Percentiles rank a stretch among this genome's conserved stretches.
Conservation (phyloP, 2,888 invertebrate species). For the Xiphydria camelus region DNA sequence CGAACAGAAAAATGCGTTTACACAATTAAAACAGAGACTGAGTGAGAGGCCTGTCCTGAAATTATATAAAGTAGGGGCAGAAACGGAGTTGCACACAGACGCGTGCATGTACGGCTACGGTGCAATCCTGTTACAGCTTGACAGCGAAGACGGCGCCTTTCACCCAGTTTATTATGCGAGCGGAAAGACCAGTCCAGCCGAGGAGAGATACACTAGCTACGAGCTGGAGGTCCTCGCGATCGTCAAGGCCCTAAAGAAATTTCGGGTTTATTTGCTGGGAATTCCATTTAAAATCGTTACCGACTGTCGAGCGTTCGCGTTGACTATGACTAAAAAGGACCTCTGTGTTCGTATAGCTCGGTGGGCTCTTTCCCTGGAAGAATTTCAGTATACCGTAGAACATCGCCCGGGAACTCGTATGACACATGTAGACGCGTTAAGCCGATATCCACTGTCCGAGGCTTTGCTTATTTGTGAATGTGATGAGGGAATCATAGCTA, state of each 20-base stretch:
- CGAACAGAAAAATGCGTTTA: slow-evolving; percentile 23
- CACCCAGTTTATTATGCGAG: too few relatives aligned
- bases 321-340: slow-evolving; percentile 29
- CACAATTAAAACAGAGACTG: slow-evolving; percentile 13
- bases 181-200: too few relatives aligned
- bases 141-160: slow-evolving; percentile 17
- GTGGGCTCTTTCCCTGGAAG: too few relatives aligned
- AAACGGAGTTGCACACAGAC: slow-evolving; percentile 23
- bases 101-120: slow-evolving; percentile 24
- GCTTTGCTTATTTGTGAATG: slow-evolving; percentile 9
- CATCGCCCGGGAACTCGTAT: slow-evolving; percentile 28
- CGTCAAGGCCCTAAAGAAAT: slow-evolving; percentile 23
- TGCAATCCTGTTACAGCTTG: slow-evolving; percentile 26
- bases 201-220: too few relatives aligned
- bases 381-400: too few relatives aligned
- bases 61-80: slow-evolving; percentile 17
- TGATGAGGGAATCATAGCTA: slow-evolving; percentile 14
- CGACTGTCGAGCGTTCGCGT: slow-evolving; percentile 28
- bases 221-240: slow-evolving; percentile 30
- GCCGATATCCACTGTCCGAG: slow-evolving; percentile 23
- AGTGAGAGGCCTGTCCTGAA: slow-evolving; percentile 15
- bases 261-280: too few relatives aligned
- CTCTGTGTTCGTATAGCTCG: slow-evolving; percentile 23
- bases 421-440: slow-evolving; percentile 32
- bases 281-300: too few relatives aligned